Percentiles rank a stretch among this genome's conserved stretches.
These are phyloP conservation scores for Pachycephus smyrnensis DNA, from an alignment of 2,888 invertebrate genomes.

Conservation along the genomic window DNA sequence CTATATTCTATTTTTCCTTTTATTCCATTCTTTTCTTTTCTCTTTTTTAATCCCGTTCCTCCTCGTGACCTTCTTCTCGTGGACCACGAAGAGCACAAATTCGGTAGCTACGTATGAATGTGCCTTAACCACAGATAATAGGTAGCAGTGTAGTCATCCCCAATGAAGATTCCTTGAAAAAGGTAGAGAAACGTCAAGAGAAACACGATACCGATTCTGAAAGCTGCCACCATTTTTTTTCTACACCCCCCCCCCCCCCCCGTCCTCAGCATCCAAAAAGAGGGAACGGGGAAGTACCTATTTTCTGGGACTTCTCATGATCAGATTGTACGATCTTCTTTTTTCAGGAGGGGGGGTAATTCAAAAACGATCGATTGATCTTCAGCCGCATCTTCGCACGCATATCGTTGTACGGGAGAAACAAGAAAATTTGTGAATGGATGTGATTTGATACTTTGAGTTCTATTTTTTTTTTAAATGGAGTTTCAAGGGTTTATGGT, in stretches of 20 bases:
- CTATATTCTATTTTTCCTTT: conserved; percentile 12
- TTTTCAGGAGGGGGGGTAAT: not conserved
- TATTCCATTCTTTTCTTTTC: not conserved
- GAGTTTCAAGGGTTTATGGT: not conserved
- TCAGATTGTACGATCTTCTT: not conserved
- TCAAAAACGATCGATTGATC: not conserved
- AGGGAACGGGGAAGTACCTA: not conserved
- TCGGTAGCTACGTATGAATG: not conserved
- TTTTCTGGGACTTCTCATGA: not conserved
- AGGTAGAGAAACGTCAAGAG: conserved; percentile 1
- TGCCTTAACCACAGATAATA: not conserved
- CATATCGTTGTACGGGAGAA: not conserved
- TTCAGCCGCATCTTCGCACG: not conserved
- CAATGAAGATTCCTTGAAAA: not conserved
- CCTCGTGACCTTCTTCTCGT: not conserved
- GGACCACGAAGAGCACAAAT: not conserved
- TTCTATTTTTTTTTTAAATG: not conserved
- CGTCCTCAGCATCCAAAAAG: not conserved
- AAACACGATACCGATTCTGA: conserved; percentile 1
- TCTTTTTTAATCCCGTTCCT: conserved; percentile 12
- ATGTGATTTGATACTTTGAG: not conserved
- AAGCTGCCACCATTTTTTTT: conserved; percentile 4
- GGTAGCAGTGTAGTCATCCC: not conserved
- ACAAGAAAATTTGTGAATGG: not conserved
- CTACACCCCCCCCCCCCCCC: not conserved